These are phyloP conservation scores for Aegotheles bennettii DNA, from an alignment of 2,113 vertebrate genomes.

Conservation along the genomic window DNA sequence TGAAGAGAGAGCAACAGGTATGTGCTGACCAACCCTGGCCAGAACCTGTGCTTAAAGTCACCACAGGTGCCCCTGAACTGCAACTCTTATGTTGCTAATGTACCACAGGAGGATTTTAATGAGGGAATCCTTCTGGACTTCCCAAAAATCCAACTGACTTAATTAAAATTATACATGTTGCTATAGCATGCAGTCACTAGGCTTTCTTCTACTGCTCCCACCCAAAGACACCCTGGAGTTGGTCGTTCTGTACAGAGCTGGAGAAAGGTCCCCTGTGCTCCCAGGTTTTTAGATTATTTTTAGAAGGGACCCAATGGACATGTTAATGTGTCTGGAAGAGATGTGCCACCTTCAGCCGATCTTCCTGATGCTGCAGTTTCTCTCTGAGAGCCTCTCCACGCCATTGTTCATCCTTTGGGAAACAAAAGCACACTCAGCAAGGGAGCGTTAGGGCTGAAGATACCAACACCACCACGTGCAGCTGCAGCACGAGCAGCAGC, in stretches of 20 bases:
- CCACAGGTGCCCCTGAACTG: background rate
- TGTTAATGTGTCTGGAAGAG: accelerated
- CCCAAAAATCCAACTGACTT: background rate
- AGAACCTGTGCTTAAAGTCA: too few relatives aligned
- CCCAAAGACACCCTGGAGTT: background rate
- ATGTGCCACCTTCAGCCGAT: constrained; percentile 79
- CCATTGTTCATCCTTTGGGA: constrained; percentile 80
- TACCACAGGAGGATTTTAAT: background rate
- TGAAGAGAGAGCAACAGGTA: too few relatives aligned
- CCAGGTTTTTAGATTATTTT: background rate
- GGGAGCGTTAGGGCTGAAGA: accelerated
- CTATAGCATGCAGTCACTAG: background rate
- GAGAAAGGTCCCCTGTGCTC: background rate
- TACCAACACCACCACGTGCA: accelerated
- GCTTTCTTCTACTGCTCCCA: background rate
- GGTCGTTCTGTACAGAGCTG: background rate
- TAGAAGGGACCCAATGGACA: background rate
- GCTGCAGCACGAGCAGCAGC: background rate
- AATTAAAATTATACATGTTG: background rate
- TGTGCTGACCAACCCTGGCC: background rate
- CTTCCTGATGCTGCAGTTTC: constrained; percentile 77
- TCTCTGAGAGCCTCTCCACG: constrained; percentile 76
- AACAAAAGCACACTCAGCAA: background rate
- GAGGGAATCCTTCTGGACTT: background rate
- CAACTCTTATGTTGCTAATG: accelerated